Conservation (phyloP, 2,113 vertebrate species). For the Oplegnathus fasciatus region DNA sequence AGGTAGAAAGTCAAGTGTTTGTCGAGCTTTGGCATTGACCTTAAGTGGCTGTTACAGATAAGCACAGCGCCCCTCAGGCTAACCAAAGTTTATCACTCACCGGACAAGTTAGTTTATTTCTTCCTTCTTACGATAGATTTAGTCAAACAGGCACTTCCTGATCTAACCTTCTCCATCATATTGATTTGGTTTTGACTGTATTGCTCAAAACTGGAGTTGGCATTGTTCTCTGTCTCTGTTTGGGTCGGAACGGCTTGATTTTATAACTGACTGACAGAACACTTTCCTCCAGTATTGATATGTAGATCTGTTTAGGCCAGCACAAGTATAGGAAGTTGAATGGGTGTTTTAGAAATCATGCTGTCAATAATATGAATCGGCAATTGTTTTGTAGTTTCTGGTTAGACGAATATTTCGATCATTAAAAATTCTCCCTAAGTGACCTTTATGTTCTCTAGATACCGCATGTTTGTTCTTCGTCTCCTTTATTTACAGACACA, state of each 20-base stretch:
- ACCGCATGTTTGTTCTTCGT: background rate
- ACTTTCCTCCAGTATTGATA: background rate
- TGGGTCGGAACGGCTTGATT: background rate
- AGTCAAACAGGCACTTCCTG: background rate
- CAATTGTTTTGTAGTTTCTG: background rate
- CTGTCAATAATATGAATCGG: background rate
- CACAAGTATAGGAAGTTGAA: too few species aligned
- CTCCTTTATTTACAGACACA: background rate
- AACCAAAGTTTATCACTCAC: too few species aligned
- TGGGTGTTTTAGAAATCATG: background rate
- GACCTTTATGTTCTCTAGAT: background rate
- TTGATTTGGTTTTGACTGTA: background rate
- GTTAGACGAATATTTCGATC: background rate
- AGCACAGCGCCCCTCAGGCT: background rate
- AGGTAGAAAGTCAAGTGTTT: background rate
- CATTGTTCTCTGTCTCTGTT: background rate
- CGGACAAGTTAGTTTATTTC: background rate
- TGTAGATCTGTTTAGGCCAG: background rate
- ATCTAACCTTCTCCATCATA: background rate
- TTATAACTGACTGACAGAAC: background rate
- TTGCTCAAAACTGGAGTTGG: fast-evolving
- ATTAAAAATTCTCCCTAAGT: background rate
- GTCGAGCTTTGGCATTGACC: background rate
- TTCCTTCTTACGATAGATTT: background rate
- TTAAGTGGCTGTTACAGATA: background rate